Evolutionary conservation across 2,797 vertebrate genomes (phyloP).

Genomic region (Lycodopsis pacificus): DNA sequence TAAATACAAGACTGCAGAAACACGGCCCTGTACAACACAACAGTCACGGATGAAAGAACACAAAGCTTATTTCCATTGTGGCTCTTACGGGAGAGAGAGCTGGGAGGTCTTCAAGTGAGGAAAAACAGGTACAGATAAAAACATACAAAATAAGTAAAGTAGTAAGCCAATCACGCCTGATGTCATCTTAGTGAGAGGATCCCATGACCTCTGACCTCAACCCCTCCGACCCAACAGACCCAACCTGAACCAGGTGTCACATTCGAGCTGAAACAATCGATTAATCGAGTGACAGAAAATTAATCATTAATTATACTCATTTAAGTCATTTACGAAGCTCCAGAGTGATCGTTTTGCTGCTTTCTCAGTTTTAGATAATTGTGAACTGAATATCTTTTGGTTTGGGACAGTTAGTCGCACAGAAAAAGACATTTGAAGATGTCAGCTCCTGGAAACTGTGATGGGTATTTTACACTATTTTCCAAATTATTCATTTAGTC

Average conservation of each 20-base stretch:
- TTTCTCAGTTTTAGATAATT: neutral
- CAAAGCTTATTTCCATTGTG: neutral
- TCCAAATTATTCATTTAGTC: neutral
- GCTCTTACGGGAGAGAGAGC: neutral
- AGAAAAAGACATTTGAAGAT: too few species aligned
- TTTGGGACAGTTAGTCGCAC: neutral
- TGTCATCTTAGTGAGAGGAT: neutral
- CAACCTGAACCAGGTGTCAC: neutral
- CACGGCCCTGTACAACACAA: neutral
- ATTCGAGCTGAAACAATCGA: neutral
- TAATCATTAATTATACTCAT: neutral
- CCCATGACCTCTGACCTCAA: neutral
- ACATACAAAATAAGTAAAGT: neutral
- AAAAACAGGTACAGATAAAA: neutral
- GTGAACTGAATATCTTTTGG: neutral
- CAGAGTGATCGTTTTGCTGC: neutral
- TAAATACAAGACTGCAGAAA: neutral
- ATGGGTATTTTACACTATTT: neutral
- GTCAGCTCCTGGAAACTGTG: neutral
- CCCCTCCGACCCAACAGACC: neutral
- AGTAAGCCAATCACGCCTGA: neutral
- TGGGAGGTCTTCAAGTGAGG: neutral
- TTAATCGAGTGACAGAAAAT: neutral
- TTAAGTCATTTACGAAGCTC: neutral
- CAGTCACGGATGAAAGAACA: too few species aligned